These are phyloP conservation scores for Microcebus ravelobensis DNA, from an alignment of 2,113 vertebrate genomes.

Conservation along the genomic window DNA sequence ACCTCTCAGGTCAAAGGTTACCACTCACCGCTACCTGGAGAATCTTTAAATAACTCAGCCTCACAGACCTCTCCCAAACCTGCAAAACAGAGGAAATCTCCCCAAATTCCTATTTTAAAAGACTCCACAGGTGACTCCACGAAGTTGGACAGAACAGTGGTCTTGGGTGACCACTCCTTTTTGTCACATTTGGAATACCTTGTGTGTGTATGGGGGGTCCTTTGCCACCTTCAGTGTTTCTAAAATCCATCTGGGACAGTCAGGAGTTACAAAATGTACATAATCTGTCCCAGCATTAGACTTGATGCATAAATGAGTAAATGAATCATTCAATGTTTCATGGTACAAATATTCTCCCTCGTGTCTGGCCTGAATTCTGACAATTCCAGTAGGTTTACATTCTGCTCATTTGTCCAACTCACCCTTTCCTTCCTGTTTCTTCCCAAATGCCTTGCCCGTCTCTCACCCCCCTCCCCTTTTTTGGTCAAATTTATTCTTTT, in stretches of 20 bases:
- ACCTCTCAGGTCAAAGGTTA: neutral
- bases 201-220: neutral
- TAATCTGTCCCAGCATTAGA: neutral
- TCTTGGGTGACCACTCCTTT: neutral
- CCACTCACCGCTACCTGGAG: neutral
- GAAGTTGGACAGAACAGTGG: neutral
- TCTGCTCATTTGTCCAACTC: neutral
- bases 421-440: neutral
- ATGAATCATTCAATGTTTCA: neutral
- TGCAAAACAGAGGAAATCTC: neutral
- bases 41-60: neutral
- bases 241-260: neutral
- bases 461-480: neutral
- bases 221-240: neutral
- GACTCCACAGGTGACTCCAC: neutral
- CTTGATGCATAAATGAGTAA: neutral
- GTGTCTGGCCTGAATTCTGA: neutral
- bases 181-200: neutral
- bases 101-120: neutral
- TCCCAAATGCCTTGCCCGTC: neutral
- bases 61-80: neutral
- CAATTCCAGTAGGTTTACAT: neutral
- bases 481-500: neutral
- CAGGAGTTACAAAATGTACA: neutral
- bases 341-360: neutral